Conservation (phyloP, 30 jellyfish, hydroid and myxozoan genomes). For the Clytia hemisphaerica region DNA sequence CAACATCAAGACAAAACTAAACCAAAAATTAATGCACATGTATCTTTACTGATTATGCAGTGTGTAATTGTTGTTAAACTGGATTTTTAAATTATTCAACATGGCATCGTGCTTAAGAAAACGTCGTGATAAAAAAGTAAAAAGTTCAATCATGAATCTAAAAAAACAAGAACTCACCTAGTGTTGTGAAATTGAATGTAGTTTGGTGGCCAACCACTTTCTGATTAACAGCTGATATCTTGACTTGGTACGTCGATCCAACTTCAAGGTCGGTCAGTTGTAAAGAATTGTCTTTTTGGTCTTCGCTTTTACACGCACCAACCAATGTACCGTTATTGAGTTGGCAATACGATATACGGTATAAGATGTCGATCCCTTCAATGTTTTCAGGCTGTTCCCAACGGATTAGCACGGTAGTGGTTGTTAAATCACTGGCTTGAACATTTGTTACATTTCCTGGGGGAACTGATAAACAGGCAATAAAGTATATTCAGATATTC, state of each 20-base stretch:
- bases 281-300: constrained; percentile 11
- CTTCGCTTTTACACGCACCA: not conserved
- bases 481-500: too few relatives aligned
- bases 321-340: not conserved
- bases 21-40: too few relatives aligned
- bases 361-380: not conserved
- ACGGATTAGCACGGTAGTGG: not conserved
- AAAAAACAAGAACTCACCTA: not conserved
- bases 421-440: too few relatives aligned
- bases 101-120: too few relatives aligned
- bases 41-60: too few relatives aligned
- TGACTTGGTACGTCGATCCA: constrained; percentile 5
- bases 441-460: too few relatives aligned
- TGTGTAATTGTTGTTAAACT: too few relatives aligned
- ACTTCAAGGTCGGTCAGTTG: not conserved
- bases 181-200: constrained; percentile 2
- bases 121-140: too few relatives aligned
- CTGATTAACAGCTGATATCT: constrained; percentile 5
- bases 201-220: constrained; percentile 8
- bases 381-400: constrained; percentile 2
- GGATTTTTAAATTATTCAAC: too few relatives aligned
- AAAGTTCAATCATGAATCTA: too few relatives aligned
- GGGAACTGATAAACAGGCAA: too few relatives aligned
- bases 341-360: not conserved
- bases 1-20: too few relatives aligned